Conservation (phyloP, 2,113 vertebrate genomes). For the Clarias batrachus region DNA sequence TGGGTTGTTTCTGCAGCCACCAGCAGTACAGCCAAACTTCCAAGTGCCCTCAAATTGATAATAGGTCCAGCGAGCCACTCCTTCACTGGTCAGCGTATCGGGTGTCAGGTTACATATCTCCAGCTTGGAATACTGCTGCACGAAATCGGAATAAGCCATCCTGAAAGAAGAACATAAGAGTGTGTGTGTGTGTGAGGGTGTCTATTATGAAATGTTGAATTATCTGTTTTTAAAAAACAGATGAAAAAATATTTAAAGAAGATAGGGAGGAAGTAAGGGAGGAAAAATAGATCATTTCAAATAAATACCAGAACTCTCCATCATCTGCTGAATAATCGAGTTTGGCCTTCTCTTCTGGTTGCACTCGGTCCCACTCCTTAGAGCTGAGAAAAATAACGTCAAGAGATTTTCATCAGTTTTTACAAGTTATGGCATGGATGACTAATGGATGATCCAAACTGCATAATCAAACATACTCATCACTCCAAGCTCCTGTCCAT, state of each 20-base stretch:
- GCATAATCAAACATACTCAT: conserved; percentile 48
- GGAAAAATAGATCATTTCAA: neutral
- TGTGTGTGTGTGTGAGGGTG: too few species aligned
- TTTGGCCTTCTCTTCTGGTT: conserved; percentile 62
- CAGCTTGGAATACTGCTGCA: conserved; percentile 82
- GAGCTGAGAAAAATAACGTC: conserved; percentile 22
- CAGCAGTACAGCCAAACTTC: conserved; percentile 83
- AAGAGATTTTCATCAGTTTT: neutral
- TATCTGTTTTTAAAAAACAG: neutral
- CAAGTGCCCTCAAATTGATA: conserved; percentile 84
- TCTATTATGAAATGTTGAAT: neutral
- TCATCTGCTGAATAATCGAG: conserved; percentile 77
- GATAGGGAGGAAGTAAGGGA: neutral
- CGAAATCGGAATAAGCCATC: conserved; percentile 73
- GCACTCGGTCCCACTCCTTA: conserved; percentile 42
- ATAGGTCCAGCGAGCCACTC: conserved; percentile 72
- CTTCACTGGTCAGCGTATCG: conserved; percentile 76
- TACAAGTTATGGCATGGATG: neutral
- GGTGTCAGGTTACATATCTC: conserved; percentile 95
- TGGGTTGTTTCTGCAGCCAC: conserved; percentile 87
- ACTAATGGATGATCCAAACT: neutral
- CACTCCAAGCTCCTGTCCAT: conserved; percentile 69
- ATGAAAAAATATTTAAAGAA: neutral
- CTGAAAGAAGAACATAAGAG: conserved; percentile 6
- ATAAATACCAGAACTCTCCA: conserved; percentile 81